phyloP scores from a whole-genome alignment of 2,888 invertebrate species.

The Xestia xanthographa region DNA sequence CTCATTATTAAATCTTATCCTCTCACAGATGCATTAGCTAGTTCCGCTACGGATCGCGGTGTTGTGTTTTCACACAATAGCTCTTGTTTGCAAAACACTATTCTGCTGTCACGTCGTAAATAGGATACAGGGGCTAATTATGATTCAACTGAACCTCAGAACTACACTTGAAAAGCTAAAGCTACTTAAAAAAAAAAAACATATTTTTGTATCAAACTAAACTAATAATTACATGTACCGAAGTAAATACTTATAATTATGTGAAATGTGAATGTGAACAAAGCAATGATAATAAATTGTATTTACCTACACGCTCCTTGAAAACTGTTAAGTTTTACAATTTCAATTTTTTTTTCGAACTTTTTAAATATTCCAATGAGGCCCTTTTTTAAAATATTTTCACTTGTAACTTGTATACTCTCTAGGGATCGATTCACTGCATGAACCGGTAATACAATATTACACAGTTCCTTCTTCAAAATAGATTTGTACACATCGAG shows the following conservation, averaged over 20 bases:
- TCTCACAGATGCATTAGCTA: conserved; percentile 7
- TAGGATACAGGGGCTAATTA: conserved; percentile 13
- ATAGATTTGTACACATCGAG: conserved; percentile 65
- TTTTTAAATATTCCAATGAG: conserved; percentile 25
- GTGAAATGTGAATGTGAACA: too few relatives aligned
- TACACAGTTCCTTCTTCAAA: conserved; percentile 55
- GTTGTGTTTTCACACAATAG: conserved; percentile 47
- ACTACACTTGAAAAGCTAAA: neutral
- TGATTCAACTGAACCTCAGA: neutral
- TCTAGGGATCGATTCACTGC: conserved; percentile 26
- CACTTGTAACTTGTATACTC: conserved; percentile 22
- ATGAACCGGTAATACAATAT: conserved; percentile 44
- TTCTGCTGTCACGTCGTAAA: conserved; percentile 51
- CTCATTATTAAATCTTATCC: conserved; percentile 24
- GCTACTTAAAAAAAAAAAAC: too few relatives aligned
- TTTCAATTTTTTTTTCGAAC: conserved; percentile 14
- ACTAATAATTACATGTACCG: too few relatives aligned
- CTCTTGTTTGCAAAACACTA: conserved; percentile 47
- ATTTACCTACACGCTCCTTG: conserved; percentile 26
- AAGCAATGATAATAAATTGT: neutral
- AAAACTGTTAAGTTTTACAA: conserved; percentile 35
- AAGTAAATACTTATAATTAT: too few relatives aligned
- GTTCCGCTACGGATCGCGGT: conserved; percentile 22
- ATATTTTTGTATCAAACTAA: neutral
- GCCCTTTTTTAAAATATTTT: conserved; percentile 48